phyloP scores from a whole-genome alignment of 2,113 vertebrate species.

The Hippocampus mohnikei region DNA sequence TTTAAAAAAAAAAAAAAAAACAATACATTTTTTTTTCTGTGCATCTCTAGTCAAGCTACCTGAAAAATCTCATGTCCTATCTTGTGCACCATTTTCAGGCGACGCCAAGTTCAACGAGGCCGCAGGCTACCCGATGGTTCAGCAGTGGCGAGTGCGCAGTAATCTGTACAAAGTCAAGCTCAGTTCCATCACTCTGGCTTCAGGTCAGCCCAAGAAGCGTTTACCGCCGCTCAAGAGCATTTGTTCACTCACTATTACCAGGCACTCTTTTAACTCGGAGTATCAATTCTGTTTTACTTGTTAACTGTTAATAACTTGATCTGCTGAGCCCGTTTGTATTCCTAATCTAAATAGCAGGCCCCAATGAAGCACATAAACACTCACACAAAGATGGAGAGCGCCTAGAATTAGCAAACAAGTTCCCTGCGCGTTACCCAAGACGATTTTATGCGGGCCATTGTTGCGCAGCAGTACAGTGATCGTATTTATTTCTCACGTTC shows the following conservation, averaged over 20 bases:
- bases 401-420: too few relatives aligned
- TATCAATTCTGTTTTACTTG: background rate
- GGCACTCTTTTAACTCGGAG: background rate
- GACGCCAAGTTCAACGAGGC: constrained; percentile 90
- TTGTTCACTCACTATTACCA: background rate
- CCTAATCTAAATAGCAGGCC: too few relatives aligned
- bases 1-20: background rate
- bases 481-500: background rate
- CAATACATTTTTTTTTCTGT: background rate
- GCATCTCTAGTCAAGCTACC: background rate
- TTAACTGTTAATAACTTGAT: too few relatives aligned
- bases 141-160: constrained; percentile 94
- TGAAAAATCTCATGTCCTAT: background rate
- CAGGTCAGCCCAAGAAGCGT: constrained; percentile 75
- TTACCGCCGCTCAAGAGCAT: background rate
- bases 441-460: too few relatives aligned
- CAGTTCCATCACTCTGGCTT: constrained; percentile 89
- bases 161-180: constrained; percentile 97
- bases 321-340: too few relatives aligned
- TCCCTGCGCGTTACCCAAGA: too few relatives aligned
- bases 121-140: constrained; percentile 94
- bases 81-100: constrained; percentile 62
- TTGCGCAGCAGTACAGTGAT: background rate
- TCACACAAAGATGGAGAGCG: too few relatives aligned
- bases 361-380: too few relatives aligned